Conservation (phyloP, 1,140 invertebrate genomes). For the Caenorhabditis inopinata region DNA sequence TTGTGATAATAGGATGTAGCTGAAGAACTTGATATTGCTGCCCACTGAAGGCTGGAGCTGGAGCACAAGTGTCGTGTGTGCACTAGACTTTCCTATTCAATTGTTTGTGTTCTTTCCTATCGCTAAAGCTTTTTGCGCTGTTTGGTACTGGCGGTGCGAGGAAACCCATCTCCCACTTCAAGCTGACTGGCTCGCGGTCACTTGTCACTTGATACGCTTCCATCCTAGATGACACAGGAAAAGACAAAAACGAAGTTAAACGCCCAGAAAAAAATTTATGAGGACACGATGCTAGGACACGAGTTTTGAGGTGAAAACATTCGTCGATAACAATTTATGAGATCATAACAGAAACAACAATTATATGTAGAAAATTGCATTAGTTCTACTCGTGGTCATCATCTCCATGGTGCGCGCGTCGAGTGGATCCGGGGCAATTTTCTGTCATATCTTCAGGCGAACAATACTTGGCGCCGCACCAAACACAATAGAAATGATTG, state of each 20-base stretch:
- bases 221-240: background rate
- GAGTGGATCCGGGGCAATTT: conserved; percentile 1
- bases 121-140: conserved; percentile 30
- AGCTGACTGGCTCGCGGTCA: conserved; percentile 21
- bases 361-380: background rate
- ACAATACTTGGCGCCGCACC: conserved; percentile 71
- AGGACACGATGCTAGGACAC: conserved; percentile 18
- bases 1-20: background rate
- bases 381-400: background rate
- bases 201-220: conserved; percentile 28
- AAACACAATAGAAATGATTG: conserved; percentile 77
- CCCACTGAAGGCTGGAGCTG: conserved; percentile 9
- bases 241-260: background rate
- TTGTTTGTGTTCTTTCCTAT: conserved; percentile 27
- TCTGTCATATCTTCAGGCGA: conserved; percentile 22
- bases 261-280: background rate
- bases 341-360: no score
- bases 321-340: background rate
- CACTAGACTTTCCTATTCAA: conserved; percentile 24
- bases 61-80: conserved; percentile 27
- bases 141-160: background rate
- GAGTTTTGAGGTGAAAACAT: background rate
- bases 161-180: conserved; percentile 21
- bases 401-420: background rate
- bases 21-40: background rate